Evolutionary conservation across 2,888 invertebrate species (phyloP).

Genomic region (Sarcophaga variegata): DNA sequence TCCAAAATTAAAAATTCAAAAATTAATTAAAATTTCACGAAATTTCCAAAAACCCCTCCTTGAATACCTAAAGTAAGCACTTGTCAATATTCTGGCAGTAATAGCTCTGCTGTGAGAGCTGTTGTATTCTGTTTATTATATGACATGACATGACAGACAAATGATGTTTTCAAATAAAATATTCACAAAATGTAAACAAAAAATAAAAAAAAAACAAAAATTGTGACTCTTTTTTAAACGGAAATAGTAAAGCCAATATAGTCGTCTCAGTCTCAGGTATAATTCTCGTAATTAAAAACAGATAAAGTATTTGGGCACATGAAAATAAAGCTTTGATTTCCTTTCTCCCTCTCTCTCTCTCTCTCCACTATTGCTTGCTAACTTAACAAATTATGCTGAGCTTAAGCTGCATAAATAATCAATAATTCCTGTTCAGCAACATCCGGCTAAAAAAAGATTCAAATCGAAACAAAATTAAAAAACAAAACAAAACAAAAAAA

Average conservation of each 20-base stretch:
- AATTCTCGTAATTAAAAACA: conserved; percentile 53
- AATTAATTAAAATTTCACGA: too few relatives aligned
- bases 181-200: conserved; percentile 41
- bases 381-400: conserved; percentile 34
- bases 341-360: neutral
- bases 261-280: neutral
- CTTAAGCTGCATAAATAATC: conserved; percentile 53
- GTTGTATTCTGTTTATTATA: neutral
- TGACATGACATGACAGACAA: conserved; percentile 50
- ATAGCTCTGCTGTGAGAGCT: neutral
- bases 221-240: conserved; percentile 30
- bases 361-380: neutral
- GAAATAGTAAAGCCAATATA: conserved; percentile 40
- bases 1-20: neutral
- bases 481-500: too few relatives aligned
- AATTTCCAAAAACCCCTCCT: too few relatives aligned
- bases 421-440: conserved; percentile 36
- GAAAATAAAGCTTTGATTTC: neutral
- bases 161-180: conserved; percentile 47
- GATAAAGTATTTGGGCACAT: conserved; percentile 12
- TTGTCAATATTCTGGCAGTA: conserved; percentile 49
- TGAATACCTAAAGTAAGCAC: conserved; percentile 34
- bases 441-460: conserved; percentile 31
- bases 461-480: neutral
- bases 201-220: neutral